Evolutionary conservation across 2,888 invertebrate species (phyloP).

Genomic region (Heliconius charithonia): DNA sequence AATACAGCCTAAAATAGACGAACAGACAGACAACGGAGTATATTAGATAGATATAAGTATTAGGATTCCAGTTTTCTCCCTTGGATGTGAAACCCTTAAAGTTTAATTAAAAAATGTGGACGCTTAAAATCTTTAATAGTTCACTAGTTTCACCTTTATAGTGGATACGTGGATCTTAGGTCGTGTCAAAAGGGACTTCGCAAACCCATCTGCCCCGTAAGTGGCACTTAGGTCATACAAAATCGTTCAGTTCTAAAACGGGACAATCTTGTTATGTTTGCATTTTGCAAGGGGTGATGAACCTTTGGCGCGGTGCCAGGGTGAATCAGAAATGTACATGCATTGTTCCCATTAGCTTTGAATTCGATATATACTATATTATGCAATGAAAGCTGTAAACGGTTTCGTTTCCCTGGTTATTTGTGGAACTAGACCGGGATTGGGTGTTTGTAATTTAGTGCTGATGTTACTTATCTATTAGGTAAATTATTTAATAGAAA

Average conservation of each 20-base stretch:
- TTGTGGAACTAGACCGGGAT: not conserved
- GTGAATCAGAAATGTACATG: constrained; percentile 40
- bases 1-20: too few relatives aligned
- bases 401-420: not conserved
- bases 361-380: constrained; percentile 43
- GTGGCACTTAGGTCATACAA: constrained; percentile 53
- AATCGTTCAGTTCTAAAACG: constrained; percentile 67
- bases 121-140: too few relatives aligned
- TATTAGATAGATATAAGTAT: too few relatives aligned
- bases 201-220: constrained; percentile 45
- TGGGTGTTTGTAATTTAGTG: not conserved
- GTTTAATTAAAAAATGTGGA: too few relatives aligned
- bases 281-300: constrained; percentile 41
- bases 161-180: not conserved
- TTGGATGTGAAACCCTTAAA: too few relatives aligned
- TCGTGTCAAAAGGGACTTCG: constrained; percentile 23
- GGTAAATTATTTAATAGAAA: too few relatives aligned
- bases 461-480: not conserved
- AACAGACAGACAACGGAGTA: too few relatives aligned
- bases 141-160: too few relatives aligned
- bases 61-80: too few relatives aligned
- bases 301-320: constrained; percentile 69
- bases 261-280: constrained; percentile 55
- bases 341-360: constrained; percentile 32
- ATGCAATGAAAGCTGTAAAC: constrained; percentile 32